These are phyloP conservation scores for Halocaridina rubra DNA, from an alignment of 2,888 invertebrate species.

Conservation along the genomic window DNA sequence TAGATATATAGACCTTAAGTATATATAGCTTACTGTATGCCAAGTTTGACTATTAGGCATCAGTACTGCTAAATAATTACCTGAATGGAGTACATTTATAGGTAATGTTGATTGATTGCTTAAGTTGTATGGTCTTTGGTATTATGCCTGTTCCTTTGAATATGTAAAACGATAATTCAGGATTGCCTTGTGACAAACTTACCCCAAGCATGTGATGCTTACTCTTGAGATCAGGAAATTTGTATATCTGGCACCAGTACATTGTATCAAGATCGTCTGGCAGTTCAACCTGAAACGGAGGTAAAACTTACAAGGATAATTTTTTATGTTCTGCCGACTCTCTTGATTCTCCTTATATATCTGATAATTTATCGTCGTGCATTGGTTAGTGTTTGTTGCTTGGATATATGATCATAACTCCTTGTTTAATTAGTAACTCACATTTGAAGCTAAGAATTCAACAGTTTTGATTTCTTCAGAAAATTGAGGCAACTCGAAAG, in stretches of 20 bases:
- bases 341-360: too few species aligned
- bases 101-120: too few species aligned
- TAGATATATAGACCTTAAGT: too few species aligned
- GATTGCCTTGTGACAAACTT: neutral
- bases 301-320: too few species aligned
- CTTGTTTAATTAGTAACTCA: neutral
- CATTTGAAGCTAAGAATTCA: neutral
- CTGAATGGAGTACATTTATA: too few species aligned
- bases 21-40: too few species aligned
- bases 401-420: neutral
- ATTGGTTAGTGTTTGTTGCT: neutral
- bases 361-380: too few species aligned
- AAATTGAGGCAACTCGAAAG: neutral
- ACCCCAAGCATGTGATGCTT: constrained; percentile 78
- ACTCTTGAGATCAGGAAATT: constrained; percentile 74
- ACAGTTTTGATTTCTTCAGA: neutral
- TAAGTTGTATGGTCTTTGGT: too few species aligned
- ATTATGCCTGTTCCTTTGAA: too few species aligned
- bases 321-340: too few species aligned
- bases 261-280: constrained; percentile 75
- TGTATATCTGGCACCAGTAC: constrained; percentile 78
- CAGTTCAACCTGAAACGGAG: constrained; percentile 71
- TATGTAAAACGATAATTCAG: neutral
- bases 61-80: too few species aligned
- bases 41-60: too few species aligned